Evolutionary conservation across 2,113 vertebrate species (phyloP).

Genomic region (Aramus guarauna): DNA sequence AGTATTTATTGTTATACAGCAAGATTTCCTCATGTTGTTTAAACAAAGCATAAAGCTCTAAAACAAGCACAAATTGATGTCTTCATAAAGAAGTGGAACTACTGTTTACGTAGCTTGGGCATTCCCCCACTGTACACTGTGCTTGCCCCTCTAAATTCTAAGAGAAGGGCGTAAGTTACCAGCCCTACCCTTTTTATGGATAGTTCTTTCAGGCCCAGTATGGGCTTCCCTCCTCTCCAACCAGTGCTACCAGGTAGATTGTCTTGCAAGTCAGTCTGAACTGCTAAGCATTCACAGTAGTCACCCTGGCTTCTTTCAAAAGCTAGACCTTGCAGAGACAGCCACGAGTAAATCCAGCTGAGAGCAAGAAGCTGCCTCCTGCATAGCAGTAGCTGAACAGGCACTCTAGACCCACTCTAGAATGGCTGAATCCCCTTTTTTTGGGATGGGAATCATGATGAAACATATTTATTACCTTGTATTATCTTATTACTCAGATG

Average conservation of each 20-base stretch:
- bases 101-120: background rate
- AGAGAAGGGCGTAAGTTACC: background rate
- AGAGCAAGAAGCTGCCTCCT: background rate
- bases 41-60: background rate
- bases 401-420: background rate
- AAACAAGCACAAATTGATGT: background rate
- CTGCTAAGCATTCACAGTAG: no score
- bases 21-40: background rate
- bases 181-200: background rate
- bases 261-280: background rate
- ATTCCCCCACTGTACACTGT: background rate
- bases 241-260: fast-evolving
- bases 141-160: background rate
- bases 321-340: background rate
- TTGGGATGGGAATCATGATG: background rate
- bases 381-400: background rate
- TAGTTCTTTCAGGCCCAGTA: background rate
- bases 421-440: background rate
- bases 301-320: fast-evolving
- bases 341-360: background rate
- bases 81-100: background rate
- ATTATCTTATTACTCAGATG: background rate
- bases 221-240: background rate
- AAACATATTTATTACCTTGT: background rate
- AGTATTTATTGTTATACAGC: background rate